These are phyloP conservation scores for Pyrrhosoma nymphula DNA, from an alignment of 2,888 invertebrate species.

Conservation along the genomic window DNA sequence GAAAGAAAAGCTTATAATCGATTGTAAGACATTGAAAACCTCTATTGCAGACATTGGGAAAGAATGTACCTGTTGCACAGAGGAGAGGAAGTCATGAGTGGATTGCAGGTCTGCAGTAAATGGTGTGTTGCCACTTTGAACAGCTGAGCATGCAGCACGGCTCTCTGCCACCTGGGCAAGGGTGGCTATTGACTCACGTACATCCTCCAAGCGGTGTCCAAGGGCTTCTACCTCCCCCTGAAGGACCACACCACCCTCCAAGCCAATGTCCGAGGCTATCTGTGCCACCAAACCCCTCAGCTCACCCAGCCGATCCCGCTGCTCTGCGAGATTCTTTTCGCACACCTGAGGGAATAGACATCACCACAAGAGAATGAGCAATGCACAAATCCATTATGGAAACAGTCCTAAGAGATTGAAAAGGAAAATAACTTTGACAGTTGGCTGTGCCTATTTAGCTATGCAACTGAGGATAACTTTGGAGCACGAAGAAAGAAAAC, in stretches of 20 bases:
- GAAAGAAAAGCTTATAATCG: background rate
- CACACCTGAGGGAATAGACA: constrained; percentile 83
- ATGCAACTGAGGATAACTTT: no score
- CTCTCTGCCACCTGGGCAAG: constrained; percentile 89
- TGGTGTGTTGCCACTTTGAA: constrained; percentile 77
- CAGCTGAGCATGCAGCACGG: constrained; percentile 80
- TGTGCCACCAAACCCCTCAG: constrained; percentile 87
- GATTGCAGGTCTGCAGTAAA: constrained; percentile 78
- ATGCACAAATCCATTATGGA: constrained; percentile 68
- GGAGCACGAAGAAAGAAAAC: no score
- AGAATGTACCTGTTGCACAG: constrained; percentile 85
- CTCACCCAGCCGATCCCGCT: constrained; percentile 85
- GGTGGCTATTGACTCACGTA: constrained; percentile 86
- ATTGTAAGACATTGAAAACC: background rate
- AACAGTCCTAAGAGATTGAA: no score
- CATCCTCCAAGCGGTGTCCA: constrained; percentile 87
- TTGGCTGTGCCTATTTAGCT: no score
- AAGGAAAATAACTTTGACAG: no score
- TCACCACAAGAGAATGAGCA: background rate
- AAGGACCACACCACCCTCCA: constrained; percentile 82
- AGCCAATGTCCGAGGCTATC: constrained; percentile 89
- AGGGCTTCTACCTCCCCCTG: constrained; percentile 89
- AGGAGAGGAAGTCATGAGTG: constrained; percentile 83
- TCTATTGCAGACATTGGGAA: no score
- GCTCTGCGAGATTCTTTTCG: constrained; percentile 86